Conservation (phyloP, 2,888 invertebrate species). For the Calephelis perditalis region DNA sequence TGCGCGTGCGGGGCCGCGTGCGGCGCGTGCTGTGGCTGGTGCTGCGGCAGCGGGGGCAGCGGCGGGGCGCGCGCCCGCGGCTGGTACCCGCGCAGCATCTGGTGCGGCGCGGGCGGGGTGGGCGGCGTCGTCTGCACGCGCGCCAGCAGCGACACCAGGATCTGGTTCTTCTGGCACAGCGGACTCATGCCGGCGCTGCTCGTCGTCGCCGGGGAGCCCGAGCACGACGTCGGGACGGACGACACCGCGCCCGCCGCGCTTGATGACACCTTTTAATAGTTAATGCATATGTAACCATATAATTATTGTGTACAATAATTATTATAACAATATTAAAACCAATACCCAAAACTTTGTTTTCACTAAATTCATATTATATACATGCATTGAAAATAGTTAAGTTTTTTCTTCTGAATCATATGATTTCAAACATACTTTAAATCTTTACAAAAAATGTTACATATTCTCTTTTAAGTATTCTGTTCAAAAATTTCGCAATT, state of each 20-base stretch:
- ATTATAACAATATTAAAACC: too few relatives aligned
- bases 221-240: conserved; percentile 60
- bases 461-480: too few relatives aligned
- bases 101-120: conserved; percentile 83
- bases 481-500: too few relatives aligned
- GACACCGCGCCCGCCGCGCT: conserved; percentile 68
- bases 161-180: conserved; percentile 89
- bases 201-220: conserved; percentile 49
- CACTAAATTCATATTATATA: too few relatives aligned
- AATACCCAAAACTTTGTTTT: too few relatives aligned
- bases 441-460: too few relatives aligned
- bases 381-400: too few relatives aligned
- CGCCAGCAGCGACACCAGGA: conserved; percentile 89
- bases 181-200: conserved; percentile 76
- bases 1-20: conserved; percentile 31
- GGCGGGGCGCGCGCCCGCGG: conserved; percentile 40
- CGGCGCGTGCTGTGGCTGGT: conserved; percentile 32
- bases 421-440: too few relatives aligned
- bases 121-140: conserved; percentile 84
- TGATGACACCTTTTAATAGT: conserved; percentile 69
- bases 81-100: conserved; percentile 71
- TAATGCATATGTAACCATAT: too few relatives aligned
- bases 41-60: conserved; percentile 42
- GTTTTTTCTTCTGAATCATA: too few relatives aligned
- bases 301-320: too few relatives aligned